Evolutionary conservation across 1,140 invertebrate genomes (phyloP), one percentile per base, ranked within the genome.

Genomic region (Probaryconus sp.): DNA sequence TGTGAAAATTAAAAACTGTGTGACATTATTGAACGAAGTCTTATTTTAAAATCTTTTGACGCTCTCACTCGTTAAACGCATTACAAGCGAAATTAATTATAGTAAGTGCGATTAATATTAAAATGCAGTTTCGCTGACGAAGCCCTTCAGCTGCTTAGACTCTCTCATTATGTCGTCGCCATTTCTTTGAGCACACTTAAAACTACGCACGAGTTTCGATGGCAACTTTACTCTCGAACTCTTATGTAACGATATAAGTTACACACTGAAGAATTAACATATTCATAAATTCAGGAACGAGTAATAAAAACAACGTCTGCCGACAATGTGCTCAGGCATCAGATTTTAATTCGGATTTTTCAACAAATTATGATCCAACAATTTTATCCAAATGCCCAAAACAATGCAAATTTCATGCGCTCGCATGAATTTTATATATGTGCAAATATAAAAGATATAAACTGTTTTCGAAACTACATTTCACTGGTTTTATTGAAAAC

Each of bases 31-130:
- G n/a, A 69, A 70, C n/a, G n/a, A n/a, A n/a, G n/a, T n/a, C n/a
- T n/a, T n/a, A n/a, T n/a, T n/a, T n/a, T n/a, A n/a, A 17, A 55
- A 37, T 38, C 20, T 33, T 10, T 24, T 37, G 17, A 40, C 47
- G 55, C 37, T 56, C 33, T 75, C 21, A 10, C 21, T 74, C 42
- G 51, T 64, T 68, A 64, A 64, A 74, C 35, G 56, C 43, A 58
- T 69, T 64, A 58, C 51, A 24, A 7, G 35, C 18, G 26, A 48
- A 53, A 58, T 64, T 72, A 72, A 72, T 58, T 64, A 56, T 42
- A 60, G 47, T 42, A 56, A 65, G 72, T 18, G 73, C 33, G 56
- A 76, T 76, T 76, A 70, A 76, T 63, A 70, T 76, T 76, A 69
- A 68, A 69, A 69, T 47, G 30, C 48, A 43, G 50, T 65, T 69